A percentile compares a stretch with the other conserved stretches of the same genome.
Evolutionary conservation across 2,888 invertebrate species (phyloP).

Genomic region (Drosophila neoperkinsi): DNA sequence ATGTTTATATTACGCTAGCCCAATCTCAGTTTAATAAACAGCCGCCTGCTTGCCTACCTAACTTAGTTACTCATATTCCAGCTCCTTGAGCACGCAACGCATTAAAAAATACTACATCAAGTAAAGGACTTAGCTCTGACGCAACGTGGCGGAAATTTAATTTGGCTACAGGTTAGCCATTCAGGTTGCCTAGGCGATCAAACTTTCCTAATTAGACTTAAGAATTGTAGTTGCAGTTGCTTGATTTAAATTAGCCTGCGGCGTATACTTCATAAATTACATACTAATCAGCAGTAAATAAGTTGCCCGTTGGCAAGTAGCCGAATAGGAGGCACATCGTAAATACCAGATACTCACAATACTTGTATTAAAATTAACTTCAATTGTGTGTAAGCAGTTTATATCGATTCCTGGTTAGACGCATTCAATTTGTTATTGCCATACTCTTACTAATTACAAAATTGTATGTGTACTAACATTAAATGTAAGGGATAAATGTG

Average conservation of each 20-base stretch:
- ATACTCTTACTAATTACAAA: neutral
- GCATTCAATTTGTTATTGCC: neutral
- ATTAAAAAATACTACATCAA: constrained; percentile 29
- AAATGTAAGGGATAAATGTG: neutral
- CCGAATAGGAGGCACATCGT: neutral
- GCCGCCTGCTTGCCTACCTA: neutral
- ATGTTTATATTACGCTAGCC: constrained; percentile 34
- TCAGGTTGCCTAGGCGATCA: constrained; percentile 56
- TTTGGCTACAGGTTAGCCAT: constrained; percentile 47
- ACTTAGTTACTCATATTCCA: constrained; percentile 48
- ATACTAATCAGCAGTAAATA: constrained; percentile 13
- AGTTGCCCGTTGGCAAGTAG: neutral
- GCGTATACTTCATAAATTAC: constrained; percentile 54
- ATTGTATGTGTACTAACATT: neutral
- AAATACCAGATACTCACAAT: constrained; percentile 5
- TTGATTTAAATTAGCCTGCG: constrained; percentile 47
- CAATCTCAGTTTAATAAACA: constrained; percentile 12
- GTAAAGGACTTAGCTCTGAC: constrained; percentile 13
- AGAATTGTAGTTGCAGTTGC: constrained; percentile 23
- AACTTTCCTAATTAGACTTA: constrained; percentile 68
- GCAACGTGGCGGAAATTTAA: constrained; percentile 54
- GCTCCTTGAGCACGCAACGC: constrained; percentile 54
- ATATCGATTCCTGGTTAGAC: constrained; percentile 1
- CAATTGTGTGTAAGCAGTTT: constrained; percentile 1
- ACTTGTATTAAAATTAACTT: neutral